Evolutionary conservation across 2,888 invertebrate species (phyloP).

Genomic region (Noctuana brunneofusca): DNA sequence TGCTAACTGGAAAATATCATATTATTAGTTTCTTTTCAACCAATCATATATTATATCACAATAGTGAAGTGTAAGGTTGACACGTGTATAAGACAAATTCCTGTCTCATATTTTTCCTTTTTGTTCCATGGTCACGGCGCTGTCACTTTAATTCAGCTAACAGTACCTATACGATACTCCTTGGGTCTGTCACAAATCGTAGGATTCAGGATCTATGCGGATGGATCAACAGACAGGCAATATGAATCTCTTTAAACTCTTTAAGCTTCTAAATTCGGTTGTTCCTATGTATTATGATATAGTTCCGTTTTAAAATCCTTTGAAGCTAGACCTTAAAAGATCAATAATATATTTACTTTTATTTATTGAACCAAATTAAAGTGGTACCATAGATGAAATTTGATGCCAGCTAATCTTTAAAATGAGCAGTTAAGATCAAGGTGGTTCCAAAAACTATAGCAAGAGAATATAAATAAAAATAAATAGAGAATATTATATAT

Average conservation of each 20-base stretch:
- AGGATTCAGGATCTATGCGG: slow-evolving; percentile 2
- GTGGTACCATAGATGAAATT: no score
- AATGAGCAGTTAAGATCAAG: no score
- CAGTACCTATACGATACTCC: slow-evolving; percentile 61
- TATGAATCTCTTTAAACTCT: neutral
- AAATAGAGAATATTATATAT: no score
- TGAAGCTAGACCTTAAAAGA: no score
- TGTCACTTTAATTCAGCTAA: slow-evolving; percentile 71
- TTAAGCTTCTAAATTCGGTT: neutral
- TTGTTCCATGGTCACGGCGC: slow-evolving; percentile 38
- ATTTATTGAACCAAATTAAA: no score
- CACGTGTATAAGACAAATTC: neutral
- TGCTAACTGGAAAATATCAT: no score
- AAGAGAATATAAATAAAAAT: no score
- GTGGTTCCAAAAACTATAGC: no score
- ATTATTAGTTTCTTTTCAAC: neutral
- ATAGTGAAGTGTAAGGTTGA: neutral
- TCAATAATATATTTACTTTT: no score
- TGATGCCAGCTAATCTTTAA: no score
- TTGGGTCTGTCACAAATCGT: slow-evolving; percentile 23
- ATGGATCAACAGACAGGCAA: neutral
- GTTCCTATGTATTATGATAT: neutral
- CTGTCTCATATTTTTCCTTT: neutral
- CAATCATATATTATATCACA: neutral
- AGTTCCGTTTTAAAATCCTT: no score